Base-by-base conservation (phyloP, 2,113 vertebrate genomes). In the Sphaerodactylus townsendi region DNA sequence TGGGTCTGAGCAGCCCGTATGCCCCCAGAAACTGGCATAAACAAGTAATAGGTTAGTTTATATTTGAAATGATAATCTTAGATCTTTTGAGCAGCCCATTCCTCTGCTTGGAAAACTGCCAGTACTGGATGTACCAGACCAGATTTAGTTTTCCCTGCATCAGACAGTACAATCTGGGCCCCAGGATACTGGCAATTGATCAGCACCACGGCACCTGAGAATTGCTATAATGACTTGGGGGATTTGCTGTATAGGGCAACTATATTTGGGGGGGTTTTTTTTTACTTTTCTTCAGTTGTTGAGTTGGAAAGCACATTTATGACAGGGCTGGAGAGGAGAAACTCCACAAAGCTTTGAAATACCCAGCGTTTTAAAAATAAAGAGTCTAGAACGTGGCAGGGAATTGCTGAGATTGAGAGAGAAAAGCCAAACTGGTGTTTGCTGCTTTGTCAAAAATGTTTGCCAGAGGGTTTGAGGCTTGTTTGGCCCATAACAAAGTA, bases 11-110 rank as follows among this genome's bases (percentile, higher is more conserved):
- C 33, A 0, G 25, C 21, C 41, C 23, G 56, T 77, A 10, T 68
- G 46, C 25, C 1, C 0, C 2, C 1, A 0, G 0, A 76, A 76
- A 59, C 28, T 35, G 37, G 21, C 21, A 39, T 33, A 59, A 77
- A 10, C 30, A 50, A 33, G 3, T 11, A 3, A 4, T 73, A 50
- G 13, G 28, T 44, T 71, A 25, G 30, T 33, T 11, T n/a, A 56
- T 5, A 11, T 53, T 56, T 3, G 48, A 56, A 56, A 56, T 23
- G n/a, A 1, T 68, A 68, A 68, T 10, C n/a, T 75, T 73, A 41
- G 28, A 46, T 73, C 46, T 74, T 74, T 74, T 48, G 72, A 74
- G 44, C 72, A 33, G 44, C 41, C 10, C 14, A 28, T 46, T 30
- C 21, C 41, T 48, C 10, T 44, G 44, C 70, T 41, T 30, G 41